Conservation (phyloP, 2,888 invertebrate species). For the Tigriopus californicus region DNA sequence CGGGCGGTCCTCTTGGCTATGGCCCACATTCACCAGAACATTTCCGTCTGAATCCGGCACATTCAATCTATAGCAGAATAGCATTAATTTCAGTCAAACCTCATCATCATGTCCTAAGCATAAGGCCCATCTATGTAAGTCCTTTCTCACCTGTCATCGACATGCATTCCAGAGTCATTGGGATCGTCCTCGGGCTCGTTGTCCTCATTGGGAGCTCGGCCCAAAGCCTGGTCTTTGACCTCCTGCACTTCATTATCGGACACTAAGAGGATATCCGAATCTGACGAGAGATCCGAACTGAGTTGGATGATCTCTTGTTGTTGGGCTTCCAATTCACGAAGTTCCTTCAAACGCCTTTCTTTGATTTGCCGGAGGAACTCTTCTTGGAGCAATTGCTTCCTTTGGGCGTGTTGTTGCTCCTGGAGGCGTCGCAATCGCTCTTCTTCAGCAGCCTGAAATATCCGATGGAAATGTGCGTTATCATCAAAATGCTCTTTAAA, state of each 20-base stretch:
- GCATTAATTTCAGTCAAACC: too few species aligned
- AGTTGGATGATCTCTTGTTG: neutral
- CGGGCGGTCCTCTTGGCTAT: slow-evolving; percentile 71
- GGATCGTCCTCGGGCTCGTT: slow-evolving; percentile 64
- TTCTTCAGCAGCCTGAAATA: slow-evolving; percentile 48
- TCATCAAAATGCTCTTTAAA: too few species aligned
- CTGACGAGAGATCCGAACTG: neutral
- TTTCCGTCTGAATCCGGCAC: slow-evolving; percentile 74
- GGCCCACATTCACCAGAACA: slow-evolving; percentile 80
- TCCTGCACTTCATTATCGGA: slow-evolving; percentile 13
- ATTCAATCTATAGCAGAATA: slow-evolving; percentile 41
- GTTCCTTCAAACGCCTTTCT: too few species aligned
- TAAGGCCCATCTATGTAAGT: too few species aligned
- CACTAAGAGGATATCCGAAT: neutral
- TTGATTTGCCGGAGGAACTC: neutral
- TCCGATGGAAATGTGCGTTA: too few species aligned
- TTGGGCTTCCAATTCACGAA: neutral
- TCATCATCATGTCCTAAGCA: too few species aligned
- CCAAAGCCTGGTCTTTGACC: slow-evolving; percentile 17
- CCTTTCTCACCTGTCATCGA: slow-evolving; percentile 46
- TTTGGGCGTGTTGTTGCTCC: slow-evolving; percentile 26
- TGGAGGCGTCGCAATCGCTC: slow-evolving; percentile 37
- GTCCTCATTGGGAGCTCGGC: slow-evolving; percentile 18
- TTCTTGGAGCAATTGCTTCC: slow-evolving; percentile 18
- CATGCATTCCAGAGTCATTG: slow-evolving; percentile 76